phyloP scores from a whole-genome alignment of 1,140 invertebrate genomes.

The Heliconius nattereri region DNA sequence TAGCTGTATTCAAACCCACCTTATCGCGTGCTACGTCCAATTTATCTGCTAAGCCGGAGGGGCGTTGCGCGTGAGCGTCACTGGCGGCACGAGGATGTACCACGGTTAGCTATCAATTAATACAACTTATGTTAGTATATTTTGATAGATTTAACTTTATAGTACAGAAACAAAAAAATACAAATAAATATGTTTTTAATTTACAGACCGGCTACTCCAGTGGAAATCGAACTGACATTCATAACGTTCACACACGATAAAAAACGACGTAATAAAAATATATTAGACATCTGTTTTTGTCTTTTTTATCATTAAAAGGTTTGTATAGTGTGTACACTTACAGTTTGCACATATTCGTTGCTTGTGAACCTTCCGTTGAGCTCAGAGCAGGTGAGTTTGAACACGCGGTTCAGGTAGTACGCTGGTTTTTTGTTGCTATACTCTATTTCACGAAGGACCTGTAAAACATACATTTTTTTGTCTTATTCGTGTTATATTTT shows the following conservation, averaged over 20 bases:
- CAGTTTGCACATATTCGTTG: constrained; percentile 96
- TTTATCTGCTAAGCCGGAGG: constrained; percentile 77
- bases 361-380: constrained; percentile 95
- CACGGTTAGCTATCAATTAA: constrained; percentile 84
- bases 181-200: too few relatives aligned
- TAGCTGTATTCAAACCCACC: constrained; percentile 41
- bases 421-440: constrained; percentile 97
- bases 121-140: too few relatives aligned
- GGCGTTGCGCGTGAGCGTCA: constrained; percentile 63
- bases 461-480: background rate
- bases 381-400: constrained; percentile 96
- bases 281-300: too few relatives aligned
- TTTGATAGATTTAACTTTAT: too few relatives aligned
- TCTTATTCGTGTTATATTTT: too few relatives aligned
- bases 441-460: constrained; percentile 91
- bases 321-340: constrained; percentile 68
- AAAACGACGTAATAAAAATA: too few relatives aligned
- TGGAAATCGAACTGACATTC: background rate
- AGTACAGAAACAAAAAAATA: too few relatives aligned
- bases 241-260: background rate
- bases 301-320: too few relatives aligned
- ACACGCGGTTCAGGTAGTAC: constrained; percentile 96
- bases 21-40: constrained; percentile 71
- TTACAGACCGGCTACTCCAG: too few relatives aligned
- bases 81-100: constrained; percentile 86